phyloP scores from a whole-genome alignment of 2,113 vertebrate species.

The Ceuthmochares aereus region DNA sequence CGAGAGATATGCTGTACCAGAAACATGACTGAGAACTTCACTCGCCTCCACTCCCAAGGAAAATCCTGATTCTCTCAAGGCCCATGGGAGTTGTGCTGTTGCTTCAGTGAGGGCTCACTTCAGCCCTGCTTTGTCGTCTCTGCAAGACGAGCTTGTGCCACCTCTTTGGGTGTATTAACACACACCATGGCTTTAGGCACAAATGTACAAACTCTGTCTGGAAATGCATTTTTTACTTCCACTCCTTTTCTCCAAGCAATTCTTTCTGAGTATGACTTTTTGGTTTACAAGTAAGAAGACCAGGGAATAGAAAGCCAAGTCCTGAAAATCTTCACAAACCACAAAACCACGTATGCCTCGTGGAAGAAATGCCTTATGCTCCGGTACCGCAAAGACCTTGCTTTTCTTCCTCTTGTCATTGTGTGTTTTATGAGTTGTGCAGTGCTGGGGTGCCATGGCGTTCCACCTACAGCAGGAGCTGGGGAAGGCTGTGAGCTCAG shows the following conservation, averaged over 20 bases:
- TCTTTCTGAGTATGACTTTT: background rate
- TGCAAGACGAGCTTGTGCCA: background rate
- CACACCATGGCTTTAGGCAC: background rate
- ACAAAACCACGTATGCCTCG: constrained; percentile 29
- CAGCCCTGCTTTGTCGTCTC: background rate
- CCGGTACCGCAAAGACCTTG: background rate
- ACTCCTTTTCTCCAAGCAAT: background rate
- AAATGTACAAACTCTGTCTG: background rate
- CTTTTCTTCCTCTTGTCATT: background rate
- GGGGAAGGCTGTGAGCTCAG: background rate
- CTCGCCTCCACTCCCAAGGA: background rate
- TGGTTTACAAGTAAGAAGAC: background rate
- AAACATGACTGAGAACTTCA: background rate
- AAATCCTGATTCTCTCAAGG: background rate
- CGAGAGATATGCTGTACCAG: background rate
- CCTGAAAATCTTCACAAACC: background rate
- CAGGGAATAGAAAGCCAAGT: background rate
- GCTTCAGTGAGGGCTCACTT: background rate
- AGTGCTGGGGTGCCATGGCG: rapidly evolving
- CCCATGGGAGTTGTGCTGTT: background rate
- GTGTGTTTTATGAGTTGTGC: background rate
- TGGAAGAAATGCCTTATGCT: constrained; percentile 25
- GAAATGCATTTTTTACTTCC: background rate
- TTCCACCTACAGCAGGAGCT: background rate
- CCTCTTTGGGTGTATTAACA: background rate